Base-by-base conservation (phyloP, 2,797 vertebrate species). In the Gephyroberyx darwinii region DNA sequence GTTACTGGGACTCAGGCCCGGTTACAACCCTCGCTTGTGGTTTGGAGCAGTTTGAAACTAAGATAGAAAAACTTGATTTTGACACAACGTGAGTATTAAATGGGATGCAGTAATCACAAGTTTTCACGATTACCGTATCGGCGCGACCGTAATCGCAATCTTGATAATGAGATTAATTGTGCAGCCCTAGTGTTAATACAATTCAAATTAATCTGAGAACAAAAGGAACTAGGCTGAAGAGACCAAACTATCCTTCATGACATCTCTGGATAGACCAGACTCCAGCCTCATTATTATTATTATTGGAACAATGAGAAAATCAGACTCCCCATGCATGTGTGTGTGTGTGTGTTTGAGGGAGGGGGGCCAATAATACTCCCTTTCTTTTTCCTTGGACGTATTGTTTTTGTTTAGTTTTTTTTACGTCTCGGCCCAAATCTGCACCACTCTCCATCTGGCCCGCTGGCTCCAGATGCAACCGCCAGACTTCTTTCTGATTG, bases 391-490 rank as follows among this genome's bases (percentile, higher is more conserved):
- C 20, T 62, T 78, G 45, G 71, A 77, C 70, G n/a, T 58, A 22
- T 26, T 51, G 31, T 73, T 56, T 64, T 65, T 74, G 65, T 84
- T 75, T 58, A 37, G 9, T 48, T 17, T 16, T 26, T 41, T 48
- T 65, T 70, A 74, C 82, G 78, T 79, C 78, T 87, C 78, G 84
- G 88, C 84, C 84, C 84, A 84, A 83, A 81, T 92, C 78, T 79
- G 78, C 74, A 71, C 66, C 43, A 10, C 75, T 84, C 86, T 90
- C 92, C 93, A 92, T 93, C 92, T 93, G 92, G 84, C 85, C 81
- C 84, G 60, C 89, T 93, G 92, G 90, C 87, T 90, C 89, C 91
- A 92, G 90, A 92, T 93, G 89, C 86, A 86, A 85, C 83, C 81
- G 86, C 71, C 89, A 90, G 88, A 86, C 82, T 90, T 83, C 89